phyloP scores from a whole-genome alignment of 2,888 invertebrate species.

The Protonemura montana region DNA sequence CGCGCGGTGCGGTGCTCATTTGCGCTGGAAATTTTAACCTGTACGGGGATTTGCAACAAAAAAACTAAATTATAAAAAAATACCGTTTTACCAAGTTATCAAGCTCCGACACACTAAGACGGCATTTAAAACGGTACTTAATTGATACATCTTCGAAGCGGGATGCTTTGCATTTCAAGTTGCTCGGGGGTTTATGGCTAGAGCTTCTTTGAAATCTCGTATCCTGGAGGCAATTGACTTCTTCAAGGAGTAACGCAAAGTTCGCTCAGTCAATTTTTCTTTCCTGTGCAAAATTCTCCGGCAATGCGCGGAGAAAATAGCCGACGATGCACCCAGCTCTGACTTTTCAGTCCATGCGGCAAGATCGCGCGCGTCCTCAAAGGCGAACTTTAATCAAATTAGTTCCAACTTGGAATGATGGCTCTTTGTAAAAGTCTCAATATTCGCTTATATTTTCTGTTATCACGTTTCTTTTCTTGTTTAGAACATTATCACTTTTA shows the following conservation, averaged over 20 bases:
- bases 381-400: conserved; percentile 18
- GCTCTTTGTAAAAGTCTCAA: conserved; percentile 14
- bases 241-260: not conserved
- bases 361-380: not conserved
- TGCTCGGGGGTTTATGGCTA: not conserved
- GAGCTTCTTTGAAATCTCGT: not conserved
- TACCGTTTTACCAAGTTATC: too few species aligned
- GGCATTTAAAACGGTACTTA: not conserved
- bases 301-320: not conserved
- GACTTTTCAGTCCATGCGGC: not conserved
- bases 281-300: not conserved
- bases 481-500: conserved; percentile 7
- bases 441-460: conserved; percentile 3
- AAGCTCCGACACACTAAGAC: not conserved
- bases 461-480: conserved; percentile 7
- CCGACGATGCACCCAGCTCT: not conserved
- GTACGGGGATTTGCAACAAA: too few species aligned
- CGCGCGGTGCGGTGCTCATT: too few species aligned
- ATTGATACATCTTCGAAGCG: not conserved
- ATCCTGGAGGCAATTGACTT: not conserved
- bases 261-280: not conserved
- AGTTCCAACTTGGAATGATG: not conserved
- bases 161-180: not conserved
- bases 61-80: too few species aligned
- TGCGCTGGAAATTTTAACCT: too few species aligned